Base-by-base conservation (phyloP, 2,888 invertebrate genomes). In the Hartigia nigra region DNA sequence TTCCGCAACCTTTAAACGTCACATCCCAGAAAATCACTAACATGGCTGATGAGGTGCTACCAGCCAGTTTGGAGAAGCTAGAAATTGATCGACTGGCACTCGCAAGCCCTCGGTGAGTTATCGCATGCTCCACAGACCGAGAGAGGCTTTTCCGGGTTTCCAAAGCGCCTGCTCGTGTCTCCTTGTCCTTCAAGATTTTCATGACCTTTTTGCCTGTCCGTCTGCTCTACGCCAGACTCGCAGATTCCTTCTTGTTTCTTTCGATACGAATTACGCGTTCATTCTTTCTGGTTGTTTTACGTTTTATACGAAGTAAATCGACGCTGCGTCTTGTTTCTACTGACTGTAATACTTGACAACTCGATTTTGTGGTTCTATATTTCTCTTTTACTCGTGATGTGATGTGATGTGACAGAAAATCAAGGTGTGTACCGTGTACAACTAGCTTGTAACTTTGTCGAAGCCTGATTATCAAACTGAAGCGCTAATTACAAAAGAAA, bases 51-150 rank as follows among this genome's bases (percentile, higher is more conserved):
- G 90, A 90, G 78, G 83, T 87, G 70, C 79, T 90, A 85, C 90
- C 90, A 84, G 90, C 90, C 78, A 89, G 90, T 81, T 86, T 90
- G 80, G 88, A 90, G 82, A 90, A 87, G 83, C 88, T 90, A 81
- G 88, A 90, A 81, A 90, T 90, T 83, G 89, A 89, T 83, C 87
- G 87, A 35, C 83, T 84, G 3, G 83, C 87, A 12, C 72, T 70
- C 31, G 70, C 70, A 39, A 76, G 37, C 37, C 14, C 77, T 77
- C 77, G 75, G 79, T 79, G 31, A 79, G 79, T 77, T 34, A 12
- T 72, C 72, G 72, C 72, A 72, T 72, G 72, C 32, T 72, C 31
- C 72, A 14, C 72, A 23, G 31, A 72, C 31, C 5, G 31, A 31
- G 12, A 31, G 31, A 31, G 72, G 72, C 31, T 72, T 72, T 72